Percentiles rank a stretch among this genome's conserved stretches.
Conservation (phyloP, 2,797 vertebrate species). For the Danio kyathit region DNA sequence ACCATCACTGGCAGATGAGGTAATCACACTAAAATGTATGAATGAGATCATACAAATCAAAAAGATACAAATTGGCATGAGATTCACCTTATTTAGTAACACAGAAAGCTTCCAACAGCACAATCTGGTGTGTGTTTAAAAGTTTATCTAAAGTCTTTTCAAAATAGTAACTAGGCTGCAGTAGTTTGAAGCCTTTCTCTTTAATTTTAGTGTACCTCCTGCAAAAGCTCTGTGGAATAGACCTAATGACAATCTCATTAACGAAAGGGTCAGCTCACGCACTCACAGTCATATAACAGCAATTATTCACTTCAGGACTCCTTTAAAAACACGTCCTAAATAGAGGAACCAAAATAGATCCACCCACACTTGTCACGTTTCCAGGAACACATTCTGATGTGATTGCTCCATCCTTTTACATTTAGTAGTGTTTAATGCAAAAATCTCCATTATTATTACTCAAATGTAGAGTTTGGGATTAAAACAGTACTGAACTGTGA, state of each 20-base stretch:
- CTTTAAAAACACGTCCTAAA: constrained; percentile 46
- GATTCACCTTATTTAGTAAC: not conserved
- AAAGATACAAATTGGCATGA: no score
- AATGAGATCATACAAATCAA: no score
- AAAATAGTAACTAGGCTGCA: constrained; percentile 78
- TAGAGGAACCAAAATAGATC: constrained; percentile 55
- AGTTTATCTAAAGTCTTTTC: constrained; percentile 49
- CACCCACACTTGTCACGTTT: constrained; percentile 34
- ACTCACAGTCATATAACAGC: constrained; percentile 40
- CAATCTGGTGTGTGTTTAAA: not conserved
- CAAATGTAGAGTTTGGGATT: not conserved
- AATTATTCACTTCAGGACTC: constrained; percentile 47
- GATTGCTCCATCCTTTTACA: constrained; percentile 8
- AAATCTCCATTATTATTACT: not conserved
- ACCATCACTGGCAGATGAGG: no score
- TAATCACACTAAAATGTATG: no score
- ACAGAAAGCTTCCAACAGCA: constrained; percentile 7
- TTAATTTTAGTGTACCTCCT: constrained; percentile 34
- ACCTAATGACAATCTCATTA: constrained; percentile 59
- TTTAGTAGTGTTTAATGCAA: constrained; percentile 3
- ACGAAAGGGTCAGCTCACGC: constrained; percentile 48
- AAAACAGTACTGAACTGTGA: not conserved
- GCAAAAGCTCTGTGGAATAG: constrained; percentile 49
- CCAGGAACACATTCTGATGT: constrained; percentile 7
- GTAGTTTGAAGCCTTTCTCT: constrained; percentile 51